Base-by-base conservation (phyloP, 2,797 vertebrate species). In the Enteromius trimaculatus region DNA sequence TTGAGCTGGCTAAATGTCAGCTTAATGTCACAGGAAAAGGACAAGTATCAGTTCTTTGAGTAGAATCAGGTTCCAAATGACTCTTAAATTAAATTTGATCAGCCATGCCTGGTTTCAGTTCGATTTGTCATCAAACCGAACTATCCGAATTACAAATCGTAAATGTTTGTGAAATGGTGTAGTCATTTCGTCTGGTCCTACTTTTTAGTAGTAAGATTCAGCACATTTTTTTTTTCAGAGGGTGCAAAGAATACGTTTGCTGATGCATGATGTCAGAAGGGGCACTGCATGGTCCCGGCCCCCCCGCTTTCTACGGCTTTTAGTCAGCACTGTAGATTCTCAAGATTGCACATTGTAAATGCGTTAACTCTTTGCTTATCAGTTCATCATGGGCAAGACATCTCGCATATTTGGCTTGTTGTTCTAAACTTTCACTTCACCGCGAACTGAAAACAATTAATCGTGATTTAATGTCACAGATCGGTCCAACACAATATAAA, bases 61-160 rank as follows among this genome's bases (percentile, higher is more conserved):
- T 82, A 83, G 42, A 77, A 80, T 85, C 66, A 77, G 82, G 77
- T 49, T 16, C 65, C 72, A 81, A 83, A 90, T 91, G 90, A 91
- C 88, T 92, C 88, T 76, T 26, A 81, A 86, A 80, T 86, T 80
- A 75, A 86, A 80, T 87, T 87, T 82, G 77, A 87, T 86, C 60
- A 80, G 82, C 47, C 23, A 4, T 55, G 84, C 49, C 11, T 23
- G 76, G 87, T 89, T 89, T 89, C 87, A 87, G 26, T 91, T 86
- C 85, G 87, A 90, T 90, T 92, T 93, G 90, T 89, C 85, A 86
- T 92, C 89, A 91, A 88, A 91, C 89, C 87, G 90, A 92, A 91
- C 90, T 89, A 77, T 85, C 83, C 87, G 88, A 89, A 90, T 91
- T 86, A 90, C 65, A 0, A 78, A 31, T 49, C 21, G 1, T 3